Percentiles rank a stretch among this genome's conserved stretches.
Conservation (phyloP, 1,140 invertebrate genomes). For the Cylas formicarius region DNA sequence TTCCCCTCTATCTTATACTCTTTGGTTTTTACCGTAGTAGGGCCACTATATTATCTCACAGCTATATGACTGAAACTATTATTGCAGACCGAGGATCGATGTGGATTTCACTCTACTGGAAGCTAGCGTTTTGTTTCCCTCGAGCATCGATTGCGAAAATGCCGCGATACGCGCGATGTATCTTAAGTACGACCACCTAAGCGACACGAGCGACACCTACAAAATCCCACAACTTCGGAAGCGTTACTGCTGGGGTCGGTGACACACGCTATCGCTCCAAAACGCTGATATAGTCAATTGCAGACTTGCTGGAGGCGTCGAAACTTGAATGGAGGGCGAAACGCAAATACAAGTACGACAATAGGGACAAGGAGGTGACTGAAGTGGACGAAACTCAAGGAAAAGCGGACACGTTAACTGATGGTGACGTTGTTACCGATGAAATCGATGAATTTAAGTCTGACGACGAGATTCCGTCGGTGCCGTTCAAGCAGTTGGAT, state of each 20-base stretch:
- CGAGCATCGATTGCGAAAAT: slow-evolving; percentile 41
- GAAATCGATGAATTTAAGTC: slow-evolving; percentile 18
- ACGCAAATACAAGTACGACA: slow-evolving; percentile 33
- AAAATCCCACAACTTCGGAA: slow-evolving; percentile 27
- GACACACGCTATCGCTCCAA: neutral
- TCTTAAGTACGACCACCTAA: slow-evolving; percentile 55
- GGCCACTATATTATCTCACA: neutral
- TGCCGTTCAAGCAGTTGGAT: slow-evolving; percentile 35
- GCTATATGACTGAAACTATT: slow-evolving; percentile 15
- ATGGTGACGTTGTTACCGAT: neutral
- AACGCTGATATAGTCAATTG: neutral
- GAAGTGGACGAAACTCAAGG: neutral
- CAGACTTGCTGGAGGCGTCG: slow-evolving; percentile 23
- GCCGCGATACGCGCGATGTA: slow-evolving; percentile 53
- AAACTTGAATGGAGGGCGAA: slow-evolving; percentile 26
- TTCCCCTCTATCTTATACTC: too few species aligned
- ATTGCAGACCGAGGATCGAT: slow-evolving; percentile 43
- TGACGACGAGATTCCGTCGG: slow-evolving; percentile 28
- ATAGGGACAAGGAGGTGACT: slow-evolving; percentile 21
- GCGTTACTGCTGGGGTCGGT: slow-evolving; percentile 24
- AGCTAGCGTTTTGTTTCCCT: slow-evolving; percentile 50
- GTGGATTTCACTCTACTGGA: slow-evolving; percentile 51
- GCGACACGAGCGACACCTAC: slow-evolving; percentile 45
- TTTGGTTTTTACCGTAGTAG: neutral
- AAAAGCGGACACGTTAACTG: too few species aligned